phyloP scores from a whole-genome alignment of 92 coral and sea anemone species.

The Palythoa heliodiscus region DNA sequence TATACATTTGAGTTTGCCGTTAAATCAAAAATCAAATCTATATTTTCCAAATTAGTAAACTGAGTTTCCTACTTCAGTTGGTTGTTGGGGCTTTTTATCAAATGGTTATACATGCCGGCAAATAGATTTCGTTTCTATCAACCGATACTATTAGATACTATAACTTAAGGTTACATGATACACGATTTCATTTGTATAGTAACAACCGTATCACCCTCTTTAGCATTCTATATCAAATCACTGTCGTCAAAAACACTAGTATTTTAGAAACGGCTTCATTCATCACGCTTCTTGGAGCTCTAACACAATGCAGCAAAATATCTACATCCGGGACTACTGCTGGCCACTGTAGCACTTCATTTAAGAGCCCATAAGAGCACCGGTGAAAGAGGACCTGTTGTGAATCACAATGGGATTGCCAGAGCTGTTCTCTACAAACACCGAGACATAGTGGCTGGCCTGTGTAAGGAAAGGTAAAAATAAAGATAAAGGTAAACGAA shows the following conservation, averaged over 20 bases:
- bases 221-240: background rate
- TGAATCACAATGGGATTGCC: conserved; percentile 77
- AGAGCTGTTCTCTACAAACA: conserved; percentile 94
- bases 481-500: background rate
- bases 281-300: conserved; percentile 3
- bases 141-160: background rate
- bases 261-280: background rate
- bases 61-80: background rate
- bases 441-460: conserved; percentile 93
- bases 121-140: background rate
- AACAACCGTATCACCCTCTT: background rate
- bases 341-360: background rate
- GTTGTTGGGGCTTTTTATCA: background rate
- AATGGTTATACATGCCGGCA: background rate
- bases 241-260: background rate
- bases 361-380: conserved; percentile 84
- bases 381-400: conserved; percentile 85
- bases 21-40: background rate
- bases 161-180: background rate
- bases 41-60: background rate
- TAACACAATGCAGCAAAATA: conserved; percentile 2
- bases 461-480: conserved; percentile 9
- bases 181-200: background rate
- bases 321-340: conserved; percentile 32
- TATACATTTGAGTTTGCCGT: background rate